phyloP scores from a whole-genome alignment of 1,140 invertebrate genomes.

The Meloidogyne exigua region DNA sequence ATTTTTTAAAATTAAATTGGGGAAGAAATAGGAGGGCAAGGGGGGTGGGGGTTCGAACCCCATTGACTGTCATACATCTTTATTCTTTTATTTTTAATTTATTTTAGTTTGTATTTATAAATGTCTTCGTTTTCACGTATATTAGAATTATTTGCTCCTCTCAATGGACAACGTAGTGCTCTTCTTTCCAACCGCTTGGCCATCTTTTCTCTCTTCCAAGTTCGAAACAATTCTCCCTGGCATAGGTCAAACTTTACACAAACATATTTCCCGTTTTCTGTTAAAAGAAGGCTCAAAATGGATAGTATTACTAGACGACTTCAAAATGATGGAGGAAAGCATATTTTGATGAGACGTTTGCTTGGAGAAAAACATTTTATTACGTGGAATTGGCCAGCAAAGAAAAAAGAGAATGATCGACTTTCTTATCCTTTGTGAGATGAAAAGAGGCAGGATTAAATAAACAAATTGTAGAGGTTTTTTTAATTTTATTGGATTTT shows the following conservation, averaged over 20 bases:
- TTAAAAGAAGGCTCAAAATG: not conserved
- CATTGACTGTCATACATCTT: too few relatives aligned
- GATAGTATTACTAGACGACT: not conserved
- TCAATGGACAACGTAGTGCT: not conserved
- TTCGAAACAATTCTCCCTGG: constrained; percentile 18
- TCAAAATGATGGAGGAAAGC: not conserved
- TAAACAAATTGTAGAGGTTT: too few relatives aligned
- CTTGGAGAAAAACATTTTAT: constrained; percentile 16
- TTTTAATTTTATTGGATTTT: too few relatives aligned
- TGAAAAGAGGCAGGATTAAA: not conserved
- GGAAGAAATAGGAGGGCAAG: too few relatives aligned
- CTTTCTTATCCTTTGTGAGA: constrained; percentile 14
- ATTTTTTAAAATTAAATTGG: too few relatives aligned
- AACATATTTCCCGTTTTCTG: not conserved
- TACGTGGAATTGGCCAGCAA: constrained; percentile 18
- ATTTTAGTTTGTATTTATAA: not conserved
- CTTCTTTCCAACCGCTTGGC: not conserved
- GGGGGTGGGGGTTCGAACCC: too few relatives aligned
- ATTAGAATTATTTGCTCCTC: not conserved
- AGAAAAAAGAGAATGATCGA: constrained; percentile 1
- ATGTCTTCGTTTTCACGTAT: not conserved
- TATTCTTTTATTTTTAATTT: not conserved
- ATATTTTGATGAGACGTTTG: constrained; percentile 14
- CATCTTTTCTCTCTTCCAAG: not conserved
- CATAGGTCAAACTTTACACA: constrained; percentile 3